A percentile compares a stretch with the other conserved stretches of the same genome.
phyloP scores from a whole-genome alignment of 2,113 vertebrate genomes.

The Siphamia tubifer region DNA sequence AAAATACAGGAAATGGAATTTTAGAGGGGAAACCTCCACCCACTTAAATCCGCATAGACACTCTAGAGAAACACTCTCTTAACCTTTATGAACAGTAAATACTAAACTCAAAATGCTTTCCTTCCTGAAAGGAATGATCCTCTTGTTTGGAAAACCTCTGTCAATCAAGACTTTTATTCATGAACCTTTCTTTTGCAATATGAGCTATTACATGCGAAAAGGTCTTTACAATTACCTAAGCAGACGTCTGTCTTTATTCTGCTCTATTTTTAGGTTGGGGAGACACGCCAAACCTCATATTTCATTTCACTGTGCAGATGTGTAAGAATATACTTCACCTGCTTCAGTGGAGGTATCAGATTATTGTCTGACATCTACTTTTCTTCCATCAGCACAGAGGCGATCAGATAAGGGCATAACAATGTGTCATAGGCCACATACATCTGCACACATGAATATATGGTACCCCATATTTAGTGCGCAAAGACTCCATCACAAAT shows the following conservation, averaged over 20 bases:
- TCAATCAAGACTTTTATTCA: constrained; percentile 15
- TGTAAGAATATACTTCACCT: constrained; percentile 41
- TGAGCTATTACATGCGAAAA: constrained; percentile 55
- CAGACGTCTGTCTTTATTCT: constrained; percentile 41
- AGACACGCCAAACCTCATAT: constrained; percentile 66
- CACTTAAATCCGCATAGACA: constrained; percentile 21
- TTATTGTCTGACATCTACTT: constrained; percentile 48
- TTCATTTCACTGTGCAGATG: constrained; percentile 54
- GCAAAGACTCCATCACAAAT: constrained; percentile 5
- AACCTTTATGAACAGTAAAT: constrained; percentile 5
- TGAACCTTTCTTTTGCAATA: constrained; percentile 58
- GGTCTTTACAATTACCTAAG: constrained; percentile 63
- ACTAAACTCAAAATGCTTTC: background rate
- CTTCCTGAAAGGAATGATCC: background rate
- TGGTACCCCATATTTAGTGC: background rate
- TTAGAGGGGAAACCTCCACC: constrained; percentile 67
- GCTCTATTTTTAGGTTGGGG: constrained; percentile 69
- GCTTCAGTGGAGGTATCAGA: constrained; percentile 52
- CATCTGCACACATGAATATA: background rate
- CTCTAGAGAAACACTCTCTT: background rate
- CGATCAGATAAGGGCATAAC: constrained; percentile 11
- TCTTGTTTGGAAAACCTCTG: constrained; percentile 6
- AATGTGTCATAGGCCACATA: background rate
- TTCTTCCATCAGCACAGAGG: constrained; percentile 16
- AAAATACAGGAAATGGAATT: constrained; percentile 76